Evolutionary conservation across 2,888 invertebrate genomes (phyloP), one percentile per base, ranked within the genome.

Genomic region (Morpho deidamia): DNA sequence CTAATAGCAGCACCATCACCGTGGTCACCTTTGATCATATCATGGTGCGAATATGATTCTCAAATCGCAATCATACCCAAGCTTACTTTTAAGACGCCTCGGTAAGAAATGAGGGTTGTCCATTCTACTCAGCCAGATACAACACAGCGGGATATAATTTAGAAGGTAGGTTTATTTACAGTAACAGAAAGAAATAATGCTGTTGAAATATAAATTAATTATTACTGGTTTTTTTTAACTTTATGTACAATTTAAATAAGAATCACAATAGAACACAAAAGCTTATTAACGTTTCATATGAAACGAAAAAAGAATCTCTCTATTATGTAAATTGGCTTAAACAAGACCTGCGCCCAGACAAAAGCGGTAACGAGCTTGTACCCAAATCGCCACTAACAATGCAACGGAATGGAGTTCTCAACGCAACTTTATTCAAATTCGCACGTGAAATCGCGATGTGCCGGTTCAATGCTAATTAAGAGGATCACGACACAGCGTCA

Each of bases 391-490:
- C 53, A 48, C 50, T 58, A 56, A 56, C 56, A 60, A 56, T 51
- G 55, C 51, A 57, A 60, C 57, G 49, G 55, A 49, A 65, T 64
- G 58, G 61, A 63, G 62, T 61, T 39, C 44, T 64, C 59, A 64
- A 65, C 55, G 58, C 60, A 55, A 57, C 63, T 58, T 64, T 64
- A 67, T 66, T 66, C 66, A 74, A 72, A 74, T 73, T 66, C 65
- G 65, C 67, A 68, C 66, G 62, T 59, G 62, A 70, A 69, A 69
- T 71, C 71, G 69, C 70, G 72, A 74, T 64, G 64, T 58, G 60
- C 63, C 62, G 61, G 70, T 66, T 69, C 64, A 68, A 66, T 69
- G 71, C 76, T 84, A 84, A 85, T 84, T 83, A 85, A 80, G 73
- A 68, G 62, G 68, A 69, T 72, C 83, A 83, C 83, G 82, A 79